Conservation (phyloP, 2,888 invertebrate species). For the Bimastos eiseni region DNA sequence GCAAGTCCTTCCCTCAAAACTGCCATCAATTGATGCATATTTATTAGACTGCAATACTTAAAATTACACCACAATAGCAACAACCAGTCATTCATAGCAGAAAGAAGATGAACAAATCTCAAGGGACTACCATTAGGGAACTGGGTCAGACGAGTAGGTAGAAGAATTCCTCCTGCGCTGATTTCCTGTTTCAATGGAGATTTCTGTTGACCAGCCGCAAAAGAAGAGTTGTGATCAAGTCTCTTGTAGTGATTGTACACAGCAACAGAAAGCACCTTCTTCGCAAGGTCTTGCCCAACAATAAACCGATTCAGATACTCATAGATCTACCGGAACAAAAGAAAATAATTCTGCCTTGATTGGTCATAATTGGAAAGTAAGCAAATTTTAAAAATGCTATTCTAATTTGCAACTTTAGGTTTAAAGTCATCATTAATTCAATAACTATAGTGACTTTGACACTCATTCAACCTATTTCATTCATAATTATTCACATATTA, state of each 20-base stretch:
- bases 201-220: slow-evolving; percentile 26
- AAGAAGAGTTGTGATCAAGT: slow-evolving; percentile 83
- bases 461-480: no score
- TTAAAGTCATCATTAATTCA: no score
- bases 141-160: neutral
- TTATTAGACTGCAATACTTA: no score
- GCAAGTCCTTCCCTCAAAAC: no score
- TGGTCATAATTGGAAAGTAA: neutral
- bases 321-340: slow-evolving; percentile 72
- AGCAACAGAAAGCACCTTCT: slow-evolving; percentile 94
- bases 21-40: no score
- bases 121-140: neutral
- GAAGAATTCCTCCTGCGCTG: slow-evolving; percentile 18
- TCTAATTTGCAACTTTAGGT: neutral
- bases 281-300: slow-evolving; percentile 94
- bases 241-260: slow-evolving; percentile 99
- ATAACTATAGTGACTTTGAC: no score
- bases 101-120: no score
- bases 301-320: slow-evolving; percentile 94
- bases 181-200: neutral
- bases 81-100: no score
- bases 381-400: neutral
- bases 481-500: no score
- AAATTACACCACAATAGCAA: no score
- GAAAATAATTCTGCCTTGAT: neutral